A percentile compares a stretch with the other conserved stretches of the same genome.
Conservation (phyloP, 2,888 invertebrate genomes). For the Anoplius nigerrimus region DNA sequence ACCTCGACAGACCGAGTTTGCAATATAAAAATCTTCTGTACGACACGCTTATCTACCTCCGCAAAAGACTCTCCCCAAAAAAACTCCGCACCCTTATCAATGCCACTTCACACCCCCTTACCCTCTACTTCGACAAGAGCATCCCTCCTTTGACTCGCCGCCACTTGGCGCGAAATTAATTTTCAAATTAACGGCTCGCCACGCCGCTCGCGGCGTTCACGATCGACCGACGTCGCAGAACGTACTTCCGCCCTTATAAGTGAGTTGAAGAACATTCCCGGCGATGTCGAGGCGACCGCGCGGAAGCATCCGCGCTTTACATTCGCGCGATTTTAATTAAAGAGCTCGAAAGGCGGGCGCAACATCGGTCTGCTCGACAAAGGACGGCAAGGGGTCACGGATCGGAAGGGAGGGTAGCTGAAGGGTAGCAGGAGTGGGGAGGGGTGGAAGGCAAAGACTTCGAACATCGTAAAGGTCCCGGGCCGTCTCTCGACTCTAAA, state of each 20-base stretch:
- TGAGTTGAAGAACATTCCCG: slow-evolving; percentile 18
- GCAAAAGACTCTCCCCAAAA: too few relatives aligned
- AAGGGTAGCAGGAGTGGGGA: slow-evolving; percentile 9
- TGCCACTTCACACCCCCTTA: too few relatives aligned
- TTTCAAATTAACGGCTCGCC: too few relatives aligned
- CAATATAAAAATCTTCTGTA: too few relatives aligned
- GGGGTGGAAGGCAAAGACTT: slow-evolving; percentile 35
- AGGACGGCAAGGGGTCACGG: slow-evolving; percentile 37
- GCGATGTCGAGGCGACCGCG: slow-evolving; percentile 4
- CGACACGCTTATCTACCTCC: too few relatives aligned
- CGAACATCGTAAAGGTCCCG: slow-evolving; percentile 37
- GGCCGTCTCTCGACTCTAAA: background rate
- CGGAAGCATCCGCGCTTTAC: slow-evolving; percentile 44
- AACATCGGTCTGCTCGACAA: slow-evolving; percentile 50
- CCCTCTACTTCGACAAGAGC: too few relatives aligned
- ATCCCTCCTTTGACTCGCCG: too few relatives aligned
- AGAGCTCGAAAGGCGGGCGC: slow-evolving; percentile 53
- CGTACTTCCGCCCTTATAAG: background rate
- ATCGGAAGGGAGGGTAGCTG: slow-evolving; percentile 21
- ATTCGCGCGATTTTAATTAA: slow-evolving; percentile 62
- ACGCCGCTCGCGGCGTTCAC: background rate
- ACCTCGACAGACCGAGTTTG: too few relatives aligned
- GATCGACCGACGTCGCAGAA: background rate
- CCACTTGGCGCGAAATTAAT: background rate
- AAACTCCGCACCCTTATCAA: too few relatives aligned